phyloP scores from a whole-genome alignment of 2,888 invertebrate species.

The Melanchra persicariae region DNA sequence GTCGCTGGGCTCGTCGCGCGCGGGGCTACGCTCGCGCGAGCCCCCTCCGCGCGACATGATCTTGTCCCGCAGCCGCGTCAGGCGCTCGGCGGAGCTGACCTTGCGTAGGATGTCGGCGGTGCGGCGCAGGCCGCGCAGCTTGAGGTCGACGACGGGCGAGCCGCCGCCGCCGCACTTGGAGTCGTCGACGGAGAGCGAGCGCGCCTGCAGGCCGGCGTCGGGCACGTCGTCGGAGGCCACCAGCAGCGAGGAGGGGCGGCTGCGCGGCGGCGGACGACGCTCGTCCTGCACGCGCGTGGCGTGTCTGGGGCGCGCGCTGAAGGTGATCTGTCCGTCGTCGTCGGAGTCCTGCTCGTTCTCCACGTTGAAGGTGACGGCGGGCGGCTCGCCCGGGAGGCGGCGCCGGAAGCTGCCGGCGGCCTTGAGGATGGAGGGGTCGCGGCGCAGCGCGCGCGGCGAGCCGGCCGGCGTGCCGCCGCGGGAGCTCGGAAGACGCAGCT shows the following conservation, averaged over 20 bases:
- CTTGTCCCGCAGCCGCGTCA: constrained; percentile 83
- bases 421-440: constrained; percentile 82
- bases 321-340: constrained; percentile 86
- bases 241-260: constrained; percentile 80
- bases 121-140: constrained; percentile 79
- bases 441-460: constrained; percentile 75
- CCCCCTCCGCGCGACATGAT: constrained; percentile 79
- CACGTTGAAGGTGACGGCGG: constrained; percentile 88
- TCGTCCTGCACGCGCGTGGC: constrained; percentile 68
- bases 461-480: constrained; percentile 70
- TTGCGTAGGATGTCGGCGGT: constrained; percentile 83
- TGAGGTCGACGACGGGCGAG: constrained; percentile 78
- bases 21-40: constrained; percentile 83
- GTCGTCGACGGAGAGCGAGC: constrained; percentile 86
- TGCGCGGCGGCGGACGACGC: constrained; percentile 72
- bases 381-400: constrained; percentile 75
- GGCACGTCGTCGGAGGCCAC: constrained; percentile 73
- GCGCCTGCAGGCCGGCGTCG: constrained; percentile 68
- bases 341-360: constrained; percentile 86
- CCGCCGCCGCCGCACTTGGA: constrained; percentile 74
- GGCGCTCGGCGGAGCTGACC: constrained; percentile 84
- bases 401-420: constrained; percentile 76
- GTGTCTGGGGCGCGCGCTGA: constrained; percentile 79
- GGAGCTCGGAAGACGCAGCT: constrained; percentile 71
- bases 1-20: constrained; percentile 87